phyloP scores from a whole-genome alignment of 2,888 invertebrate species.

The Pachydiplax longipennis region DNA sequence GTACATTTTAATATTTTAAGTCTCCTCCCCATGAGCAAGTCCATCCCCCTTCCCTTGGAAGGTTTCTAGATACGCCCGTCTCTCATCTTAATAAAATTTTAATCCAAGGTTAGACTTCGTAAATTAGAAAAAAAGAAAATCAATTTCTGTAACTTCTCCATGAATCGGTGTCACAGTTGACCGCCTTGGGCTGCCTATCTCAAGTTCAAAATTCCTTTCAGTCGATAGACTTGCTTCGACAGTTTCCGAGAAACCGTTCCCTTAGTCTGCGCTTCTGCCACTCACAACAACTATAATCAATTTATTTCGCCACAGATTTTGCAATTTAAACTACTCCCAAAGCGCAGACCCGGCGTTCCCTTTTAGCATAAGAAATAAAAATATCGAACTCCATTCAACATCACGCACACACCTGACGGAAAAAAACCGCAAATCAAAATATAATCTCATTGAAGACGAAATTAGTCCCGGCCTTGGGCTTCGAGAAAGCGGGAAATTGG shows the following conservation, averaged over 20 bases:
- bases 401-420: background rate
- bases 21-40: no score
- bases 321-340: background rate
- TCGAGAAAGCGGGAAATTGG: background rate
- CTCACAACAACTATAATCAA: background rate
- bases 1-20: no score
- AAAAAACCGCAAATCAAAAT: background rate
- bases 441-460: background rate
- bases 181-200: no score
- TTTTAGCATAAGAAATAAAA: background rate
- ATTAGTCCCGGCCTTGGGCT: background rate
- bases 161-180: no score
- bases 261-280: background rate
- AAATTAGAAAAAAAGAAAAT: no score
- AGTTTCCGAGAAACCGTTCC: background rate
- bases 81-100: no score
- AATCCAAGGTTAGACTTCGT: no score
- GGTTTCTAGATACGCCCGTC: no score
- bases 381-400: background rate
- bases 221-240: background rate
- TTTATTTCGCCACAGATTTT: background rate
- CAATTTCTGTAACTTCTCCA: no score
- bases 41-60: no score
- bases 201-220: no score
- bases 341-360: background rate